Evolutionary conservation across 2,797 vertebrate genomes (phyloP).

Genomic region (Fringilla coelebs): DNA sequence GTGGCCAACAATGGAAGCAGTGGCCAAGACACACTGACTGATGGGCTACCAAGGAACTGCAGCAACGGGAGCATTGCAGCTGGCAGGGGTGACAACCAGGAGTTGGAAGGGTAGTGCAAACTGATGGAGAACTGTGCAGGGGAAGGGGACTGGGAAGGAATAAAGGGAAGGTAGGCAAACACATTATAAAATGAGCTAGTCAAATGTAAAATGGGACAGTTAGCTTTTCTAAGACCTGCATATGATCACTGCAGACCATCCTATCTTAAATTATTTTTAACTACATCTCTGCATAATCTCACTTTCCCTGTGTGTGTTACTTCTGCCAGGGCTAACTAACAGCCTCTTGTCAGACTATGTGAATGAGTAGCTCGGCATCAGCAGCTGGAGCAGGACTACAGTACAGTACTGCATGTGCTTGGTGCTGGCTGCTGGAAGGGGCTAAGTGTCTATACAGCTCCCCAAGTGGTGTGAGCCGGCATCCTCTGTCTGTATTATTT

Average conservation of each 20-base stretch:
- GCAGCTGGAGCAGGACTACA: not conserved
- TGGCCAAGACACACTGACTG: not conserved
- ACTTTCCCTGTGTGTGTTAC: not conserved
- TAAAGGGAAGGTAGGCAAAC: not conserved
- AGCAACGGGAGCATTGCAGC: not conserved
- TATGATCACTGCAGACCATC: not conserved
- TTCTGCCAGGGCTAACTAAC: too few species aligned
- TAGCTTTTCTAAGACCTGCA: not conserved
- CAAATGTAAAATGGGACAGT: not conserved
- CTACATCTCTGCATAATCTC: not conserved
- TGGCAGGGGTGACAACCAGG: not conserved
- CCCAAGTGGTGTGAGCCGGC: accelerated
- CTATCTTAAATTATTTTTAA: not conserved
- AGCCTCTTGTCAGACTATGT: not conserved
- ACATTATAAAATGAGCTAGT: not conserved
- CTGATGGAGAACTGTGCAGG: not conserved
- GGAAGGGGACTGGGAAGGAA: not conserved
- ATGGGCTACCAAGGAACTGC: not conserved
- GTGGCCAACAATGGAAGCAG: not conserved
- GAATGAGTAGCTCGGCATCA: accelerated
- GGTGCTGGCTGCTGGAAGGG: accelerated
- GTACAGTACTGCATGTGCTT: accelerated
- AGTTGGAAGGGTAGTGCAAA: not conserved
- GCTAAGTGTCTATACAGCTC: not conserved
- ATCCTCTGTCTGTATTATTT: not conserved